These are phyloP conservation scores for Heteromyza rotundicornis DNA, from an alignment of 2,888 invertebrate genomes.

Conservation along the genomic window DNA sequence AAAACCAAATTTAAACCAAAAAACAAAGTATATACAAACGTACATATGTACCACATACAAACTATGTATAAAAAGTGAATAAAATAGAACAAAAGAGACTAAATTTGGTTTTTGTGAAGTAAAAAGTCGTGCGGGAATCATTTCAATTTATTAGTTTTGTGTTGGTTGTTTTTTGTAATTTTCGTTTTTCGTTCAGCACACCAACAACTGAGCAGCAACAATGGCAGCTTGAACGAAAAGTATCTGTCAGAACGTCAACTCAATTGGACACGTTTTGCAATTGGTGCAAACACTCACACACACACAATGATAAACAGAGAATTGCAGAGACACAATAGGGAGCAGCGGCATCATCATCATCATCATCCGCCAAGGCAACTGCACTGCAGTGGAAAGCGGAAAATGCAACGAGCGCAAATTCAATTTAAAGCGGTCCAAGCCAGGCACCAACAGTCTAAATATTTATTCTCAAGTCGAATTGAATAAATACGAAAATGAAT, in stretches of 20 bases:
- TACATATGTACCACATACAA: background rate
- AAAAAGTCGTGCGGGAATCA: conserved; percentile 16
- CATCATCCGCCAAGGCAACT: background rate
- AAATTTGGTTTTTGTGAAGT: background rate
- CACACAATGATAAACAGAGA: background rate
- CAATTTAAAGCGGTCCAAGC: conserved; percentile 25
- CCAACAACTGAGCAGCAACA: conserved; percentile 13
- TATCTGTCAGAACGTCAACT: conserved; percentile 38
- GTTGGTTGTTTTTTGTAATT: background rate
- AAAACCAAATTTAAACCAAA: background rate
- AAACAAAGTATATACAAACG: background rate
- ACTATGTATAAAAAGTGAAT: background rate
- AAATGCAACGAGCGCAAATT: conserved; percentile 23
- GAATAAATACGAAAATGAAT: conserved; percentile 17
- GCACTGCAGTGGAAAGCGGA: background rate
- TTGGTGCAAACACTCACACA: background rate
- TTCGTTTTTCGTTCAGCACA: conserved; percentile 6
- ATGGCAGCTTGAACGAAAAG: conserved; percentile 11
- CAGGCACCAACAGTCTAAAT: background rate
- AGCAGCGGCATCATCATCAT: background rate
- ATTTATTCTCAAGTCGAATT: conserved; percentile 16
- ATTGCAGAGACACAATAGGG: background rate
- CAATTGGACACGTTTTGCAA: conserved; percentile 41
- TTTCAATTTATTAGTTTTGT: conserved; percentile 19
- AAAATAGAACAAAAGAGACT: background rate